phyloP scores from a whole-genome alignment of 2,888 invertebrate genomes.

The Patella depressa region DNA sequence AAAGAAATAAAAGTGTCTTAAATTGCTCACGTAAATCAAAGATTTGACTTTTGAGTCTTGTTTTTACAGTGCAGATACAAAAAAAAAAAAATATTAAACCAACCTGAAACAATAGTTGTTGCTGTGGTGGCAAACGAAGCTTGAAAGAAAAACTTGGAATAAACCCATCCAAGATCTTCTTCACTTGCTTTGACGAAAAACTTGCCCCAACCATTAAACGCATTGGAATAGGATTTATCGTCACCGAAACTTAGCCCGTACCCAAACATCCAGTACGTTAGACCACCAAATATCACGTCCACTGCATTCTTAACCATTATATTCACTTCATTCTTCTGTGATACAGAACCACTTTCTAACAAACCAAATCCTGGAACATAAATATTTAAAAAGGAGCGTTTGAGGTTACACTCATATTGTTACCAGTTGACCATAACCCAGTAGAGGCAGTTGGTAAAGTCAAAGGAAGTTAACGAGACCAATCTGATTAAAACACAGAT shows the following conservation, averaged over 20 bases:
- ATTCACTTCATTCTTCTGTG: conserved; percentile 61
- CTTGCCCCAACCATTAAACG: conserved; percentile 58
- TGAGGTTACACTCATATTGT: conserved; percentile 18
- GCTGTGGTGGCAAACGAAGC: conserved; percentile 64
- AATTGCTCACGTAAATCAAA: too few species aligned
- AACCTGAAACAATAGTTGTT: conserved; percentile 64
- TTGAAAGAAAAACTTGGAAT: conserved; percentile 59
- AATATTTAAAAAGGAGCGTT: neutral
- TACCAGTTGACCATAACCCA: neutral
- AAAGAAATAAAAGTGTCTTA: too few species aligned
- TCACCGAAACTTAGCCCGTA: conserved; percentile 62
- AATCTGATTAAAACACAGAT: too few species aligned
- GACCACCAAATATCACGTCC: conserved; percentile 61
- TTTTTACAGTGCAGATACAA: too few species aligned
- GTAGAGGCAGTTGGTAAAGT: too few species aligned
- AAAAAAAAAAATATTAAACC: neutral
- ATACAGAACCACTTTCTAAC: conserved; percentile 58
- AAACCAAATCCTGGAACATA: conserved; percentile 58
- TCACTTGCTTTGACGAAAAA: conserved; percentile 69
- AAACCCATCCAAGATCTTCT: conserved; percentile 47
- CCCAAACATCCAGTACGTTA: conserved; percentile 61
- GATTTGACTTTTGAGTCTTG: too few species aligned
- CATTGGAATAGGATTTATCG: conserved; percentile 39
- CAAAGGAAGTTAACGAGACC: too few species aligned
- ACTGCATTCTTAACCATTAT: conserved; percentile 65